Base-by-base conservation (phyloP, 2,797 vertebrate genomes). In the Cirrhinus mrigala region DNA sequence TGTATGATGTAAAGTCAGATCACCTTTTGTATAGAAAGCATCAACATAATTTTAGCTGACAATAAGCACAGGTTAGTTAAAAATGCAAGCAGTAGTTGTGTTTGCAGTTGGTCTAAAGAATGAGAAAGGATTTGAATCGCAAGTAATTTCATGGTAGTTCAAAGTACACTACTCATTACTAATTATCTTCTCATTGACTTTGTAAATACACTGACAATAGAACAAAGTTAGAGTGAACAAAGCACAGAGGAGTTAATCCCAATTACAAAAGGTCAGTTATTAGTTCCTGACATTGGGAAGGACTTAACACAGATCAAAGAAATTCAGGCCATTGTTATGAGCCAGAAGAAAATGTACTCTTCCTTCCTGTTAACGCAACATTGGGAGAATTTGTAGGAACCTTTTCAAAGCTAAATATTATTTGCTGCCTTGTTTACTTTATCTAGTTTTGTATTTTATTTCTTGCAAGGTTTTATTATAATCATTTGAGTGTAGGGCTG, bases 141-240 rank as follows among this genome's bases (percentile, higher is more conserved):
- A 58, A 56, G 50, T 60, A 10, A 60, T 77, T 85, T 85, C 37
- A 50, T 70, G 27, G 37, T 22, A 66, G 27, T 83, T 40, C 44
- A 84, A 82, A 88, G 69, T 85, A 87, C 86, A 79, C 75, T 56
- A 87, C 81, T 83, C 44, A 82, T 79, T 79, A 54, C 87, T 89
- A 91, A 92, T 89, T 88, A 90, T 85, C 87, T 86, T 88, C 83
- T 76, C 83, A 87, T 79, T 85, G 84, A 84, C 87, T 87, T 89
- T 80, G 81, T 48, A 74, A 84, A 89, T 83, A 88, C 86, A 86
- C 82, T 79, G 66, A 89, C 85, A 90, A 88, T 80, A 82, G 83
- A 90, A 90, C 86, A 90, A 91, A 90, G 88, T 84, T 68, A 84
- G 88, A 58, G 74, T 75, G 77, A 84, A 86, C 85, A 87, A 87